Conservation (phyloP, 1,140 invertebrate genomes). For the Drosophila carrolli region DNA sequence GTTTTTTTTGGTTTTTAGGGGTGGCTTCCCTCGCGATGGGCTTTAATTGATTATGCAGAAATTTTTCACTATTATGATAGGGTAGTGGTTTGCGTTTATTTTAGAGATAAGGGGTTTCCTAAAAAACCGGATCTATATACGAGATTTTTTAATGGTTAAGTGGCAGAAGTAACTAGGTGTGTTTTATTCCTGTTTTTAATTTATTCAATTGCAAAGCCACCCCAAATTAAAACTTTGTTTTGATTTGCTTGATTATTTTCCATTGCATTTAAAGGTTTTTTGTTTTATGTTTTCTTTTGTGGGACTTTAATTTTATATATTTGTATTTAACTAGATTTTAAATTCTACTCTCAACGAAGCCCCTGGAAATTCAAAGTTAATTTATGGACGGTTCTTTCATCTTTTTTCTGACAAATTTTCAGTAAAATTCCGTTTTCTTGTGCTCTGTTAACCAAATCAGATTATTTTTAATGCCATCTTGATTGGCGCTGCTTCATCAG, state of each 20-base stretch:
- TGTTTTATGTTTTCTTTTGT: neutral
- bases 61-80: conserved; percentile 59
- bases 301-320: neutral
- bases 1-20: conserved; percentile 24
- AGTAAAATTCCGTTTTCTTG: conserved; percentile 25
- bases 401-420: conserved; percentile 20
- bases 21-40: conserved; percentile 39
- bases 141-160: conserved; percentile 38
- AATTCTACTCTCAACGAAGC: no score
- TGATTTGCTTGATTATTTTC: conserved; percentile 4
- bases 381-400: conserved; percentile 44
- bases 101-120: conserved; percentile 24
- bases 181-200: conserved; percentile 24
- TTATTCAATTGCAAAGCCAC: conserved; percentile 10
- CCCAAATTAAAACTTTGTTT: conserved; percentile 19
- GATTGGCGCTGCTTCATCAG: conserved; percentile 53
- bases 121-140: conserved; percentile 7
- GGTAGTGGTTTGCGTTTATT: conserved; percentile 49
- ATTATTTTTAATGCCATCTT: conserved; percentile 55
- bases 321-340: neutral
- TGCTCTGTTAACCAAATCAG: conserved; percentile 47
- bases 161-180: conserved; percentile 33
- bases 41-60: conserved; percentile 75
- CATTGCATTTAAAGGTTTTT: neutral
- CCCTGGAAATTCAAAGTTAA: conserved; percentile 13